A percentile compares a stretch with the other conserved stretches of the same genome.
Conservation (phyloP, 2,888 invertebrate genomes). For the Rhamnusium bicolor region DNA sequence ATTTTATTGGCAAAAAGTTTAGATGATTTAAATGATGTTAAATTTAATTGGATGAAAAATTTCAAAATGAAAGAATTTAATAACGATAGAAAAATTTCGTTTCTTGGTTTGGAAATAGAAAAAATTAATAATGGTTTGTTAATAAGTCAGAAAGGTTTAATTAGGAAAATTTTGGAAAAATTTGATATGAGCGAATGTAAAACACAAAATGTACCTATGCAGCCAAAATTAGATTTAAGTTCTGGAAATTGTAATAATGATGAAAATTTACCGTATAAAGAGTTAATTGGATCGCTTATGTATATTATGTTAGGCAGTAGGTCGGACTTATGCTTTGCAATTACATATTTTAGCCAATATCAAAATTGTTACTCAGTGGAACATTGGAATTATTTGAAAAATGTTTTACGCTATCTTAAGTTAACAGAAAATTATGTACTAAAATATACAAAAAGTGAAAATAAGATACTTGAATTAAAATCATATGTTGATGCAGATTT, state of each 20-base stretch:
- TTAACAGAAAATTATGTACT: background rate
- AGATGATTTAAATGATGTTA: conserved; percentile 11
- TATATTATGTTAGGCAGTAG: background rate
- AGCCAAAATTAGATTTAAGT: no score
- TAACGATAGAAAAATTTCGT: background rate
- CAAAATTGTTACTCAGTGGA: background rate
- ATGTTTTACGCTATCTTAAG: background rate
- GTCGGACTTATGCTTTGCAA: background rate
- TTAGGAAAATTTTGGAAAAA: conserved; percentile 7
- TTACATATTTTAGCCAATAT: background rate
- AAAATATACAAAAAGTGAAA: background rate
- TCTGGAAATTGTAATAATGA: no score
- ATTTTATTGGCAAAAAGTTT: background rate
- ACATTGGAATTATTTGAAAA: background rate
- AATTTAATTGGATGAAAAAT: conserved; percentile 4
- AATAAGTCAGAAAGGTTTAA: conserved; percentile 15
- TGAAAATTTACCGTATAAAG: background rate
- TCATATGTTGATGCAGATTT: conserved; percentile 16
- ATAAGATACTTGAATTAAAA: background rate
- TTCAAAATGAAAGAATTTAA: conserved; percentile 22
- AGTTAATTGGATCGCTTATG: background rate
- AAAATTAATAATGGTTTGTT: conserved; percentile 1
- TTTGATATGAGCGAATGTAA: conserved; percentile 26
- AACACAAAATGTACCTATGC: conserved; percentile 20
- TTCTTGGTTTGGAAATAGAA: conserved; percentile 27